These are phyloP conservation scores for Propithecus perrieri DNA, from an alignment of 2,797 vertebrate genomes.

Conservation along the genomic window DNA sequence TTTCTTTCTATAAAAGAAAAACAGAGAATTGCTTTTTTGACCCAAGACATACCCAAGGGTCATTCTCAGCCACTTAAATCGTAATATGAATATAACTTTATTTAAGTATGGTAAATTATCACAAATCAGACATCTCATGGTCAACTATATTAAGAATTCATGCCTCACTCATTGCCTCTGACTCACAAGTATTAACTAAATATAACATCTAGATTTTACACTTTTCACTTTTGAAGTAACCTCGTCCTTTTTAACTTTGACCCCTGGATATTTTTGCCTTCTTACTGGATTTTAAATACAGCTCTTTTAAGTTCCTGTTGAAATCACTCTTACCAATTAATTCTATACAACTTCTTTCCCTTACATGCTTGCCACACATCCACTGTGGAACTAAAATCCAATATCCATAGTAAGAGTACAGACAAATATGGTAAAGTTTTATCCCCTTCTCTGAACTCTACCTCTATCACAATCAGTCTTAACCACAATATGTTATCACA, in stretches of 20 bases:
- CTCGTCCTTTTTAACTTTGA: background rate
- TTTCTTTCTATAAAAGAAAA: conserved; percentile 37
- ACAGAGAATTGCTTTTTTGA: background rate
- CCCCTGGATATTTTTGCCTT: background rate
- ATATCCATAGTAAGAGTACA: background rate
- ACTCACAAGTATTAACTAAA: conserved; percentile 25
- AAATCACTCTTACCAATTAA: background rate
- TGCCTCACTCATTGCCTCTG: background rate
- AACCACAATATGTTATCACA: conserved; percentile 5
- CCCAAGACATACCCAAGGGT: background rate
- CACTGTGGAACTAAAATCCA: background rate
- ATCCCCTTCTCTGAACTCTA: conserved; percentile 2
- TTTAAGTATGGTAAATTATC: background rate
- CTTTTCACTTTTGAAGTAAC: background rate
- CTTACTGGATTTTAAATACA: background rate
- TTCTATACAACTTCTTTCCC: background rate
- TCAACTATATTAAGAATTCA: background rate
- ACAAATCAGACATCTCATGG: background rate
- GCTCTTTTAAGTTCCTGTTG: background rate
- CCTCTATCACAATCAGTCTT: background rate
- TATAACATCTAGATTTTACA: background rate
- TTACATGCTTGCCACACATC: background rate
- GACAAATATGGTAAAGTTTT: background rate
- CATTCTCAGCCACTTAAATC: conserved; percentile 45
- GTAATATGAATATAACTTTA: background rate